Percentiles rank a stretch among this genome's conserved stretches.
Conservation (phyloP, 2,888 invertebrate species). For the Trissoscelio sp. region DNA sequence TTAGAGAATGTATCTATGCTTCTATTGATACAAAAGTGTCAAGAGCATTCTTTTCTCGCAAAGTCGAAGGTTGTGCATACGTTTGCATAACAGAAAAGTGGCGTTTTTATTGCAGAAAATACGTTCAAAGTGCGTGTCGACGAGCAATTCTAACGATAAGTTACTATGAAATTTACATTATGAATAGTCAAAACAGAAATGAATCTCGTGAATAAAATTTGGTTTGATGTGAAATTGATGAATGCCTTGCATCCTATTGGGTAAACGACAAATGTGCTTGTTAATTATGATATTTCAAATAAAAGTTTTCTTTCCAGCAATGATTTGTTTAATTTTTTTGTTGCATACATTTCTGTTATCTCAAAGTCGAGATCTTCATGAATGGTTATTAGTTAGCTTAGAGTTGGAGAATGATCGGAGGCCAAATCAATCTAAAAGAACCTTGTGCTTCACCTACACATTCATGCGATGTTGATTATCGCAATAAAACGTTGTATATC, state of each 20-base stretch:
- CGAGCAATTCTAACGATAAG: slow-evolving; percentile 34
- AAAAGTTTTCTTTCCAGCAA: not conserved
- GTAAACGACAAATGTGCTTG: too few relatives aligned
- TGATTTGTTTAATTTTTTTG: slow-evolving; percentile 17
- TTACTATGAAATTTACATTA: slow-evolving; percentile 20
- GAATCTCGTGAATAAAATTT: not conserved
- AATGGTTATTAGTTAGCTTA: slow-evolving; percentile 53
- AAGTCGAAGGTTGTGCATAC: slow-evolving; percentile 70
- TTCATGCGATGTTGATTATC: slow-evolving; percentile 57
- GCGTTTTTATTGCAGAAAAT: slow-evolving; percentile 55
- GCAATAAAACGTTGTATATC: slow-evolving; percentile 40
- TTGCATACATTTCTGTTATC: slow-evolving; percentile 47
- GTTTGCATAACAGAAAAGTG: slow-evolving; percentile 69
- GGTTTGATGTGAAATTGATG: not conserved
- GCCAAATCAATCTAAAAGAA: slow-evolving; percentile 73
- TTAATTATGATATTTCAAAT: slow-evolving; percentile 2
- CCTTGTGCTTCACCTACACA: slow-evolving; percentile 73
- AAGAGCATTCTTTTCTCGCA: slow-evolving; percentile 56
- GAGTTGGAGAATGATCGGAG: slow-evolving; percentile 68
- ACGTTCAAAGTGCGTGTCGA: slow-evolving; percentile 48
- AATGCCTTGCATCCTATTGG: too few relatives aligned
- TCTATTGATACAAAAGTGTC: slow-evolving; percentile 39
- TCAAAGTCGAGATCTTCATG: slow-evolving; percentile 41
- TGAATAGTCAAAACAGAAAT: not conserved
- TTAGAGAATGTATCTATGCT: slow-evolving; percentile 25